Percentiles rank a stretch among this genome's conserved stretches.
These are phyloP conservation scores for Cheirogaleus major DNA, from an alignment of 2,797 vertebrate species.

Conservation along the genomic window DNA sequence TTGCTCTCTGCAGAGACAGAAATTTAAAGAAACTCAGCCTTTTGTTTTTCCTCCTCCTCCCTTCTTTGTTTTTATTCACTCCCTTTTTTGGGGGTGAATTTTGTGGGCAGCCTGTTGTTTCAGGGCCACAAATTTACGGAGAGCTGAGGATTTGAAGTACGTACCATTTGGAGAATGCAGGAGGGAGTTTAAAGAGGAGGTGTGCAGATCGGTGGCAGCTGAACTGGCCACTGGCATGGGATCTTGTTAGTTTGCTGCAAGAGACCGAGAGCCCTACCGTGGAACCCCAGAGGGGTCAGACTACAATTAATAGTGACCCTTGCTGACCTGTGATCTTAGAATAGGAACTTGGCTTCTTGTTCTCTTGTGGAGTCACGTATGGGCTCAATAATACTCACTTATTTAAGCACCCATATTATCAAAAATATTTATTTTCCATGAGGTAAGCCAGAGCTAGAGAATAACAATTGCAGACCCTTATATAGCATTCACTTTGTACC, in stretches of 20 bases:
- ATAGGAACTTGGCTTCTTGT: background rate
- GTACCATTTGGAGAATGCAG: background rate
- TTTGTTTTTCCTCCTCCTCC: conserved; percentile 27
- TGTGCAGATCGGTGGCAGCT: background rate
- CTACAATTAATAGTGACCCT: background rate
- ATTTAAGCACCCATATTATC: background rate
- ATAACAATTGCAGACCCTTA: background rate
- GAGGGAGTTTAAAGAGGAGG: background rate
- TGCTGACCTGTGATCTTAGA: background rate
- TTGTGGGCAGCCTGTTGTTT: background rate
- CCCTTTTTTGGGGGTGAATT: background rate
- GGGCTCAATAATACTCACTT: background rate
- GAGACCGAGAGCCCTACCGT: background rate
- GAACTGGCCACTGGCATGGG: background rate
- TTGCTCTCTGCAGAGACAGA: background rate
- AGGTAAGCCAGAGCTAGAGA: background rate
- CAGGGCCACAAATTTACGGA: rapidly evolving
- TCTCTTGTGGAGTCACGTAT: background rate
- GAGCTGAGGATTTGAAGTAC: background rate
- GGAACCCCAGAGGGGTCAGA: background rate
- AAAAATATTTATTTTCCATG: background rate
- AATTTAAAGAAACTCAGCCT: conserved; percentile 47
- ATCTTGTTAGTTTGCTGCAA: background rate
- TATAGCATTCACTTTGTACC: background rate
- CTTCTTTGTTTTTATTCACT: background rate